Percentiles rank a stretch among this genome's conserved stretches.
phyloP scores from a whole-genome alignment of 2,888 invertebrate species.

The Electrophaes corylata region DNA sequence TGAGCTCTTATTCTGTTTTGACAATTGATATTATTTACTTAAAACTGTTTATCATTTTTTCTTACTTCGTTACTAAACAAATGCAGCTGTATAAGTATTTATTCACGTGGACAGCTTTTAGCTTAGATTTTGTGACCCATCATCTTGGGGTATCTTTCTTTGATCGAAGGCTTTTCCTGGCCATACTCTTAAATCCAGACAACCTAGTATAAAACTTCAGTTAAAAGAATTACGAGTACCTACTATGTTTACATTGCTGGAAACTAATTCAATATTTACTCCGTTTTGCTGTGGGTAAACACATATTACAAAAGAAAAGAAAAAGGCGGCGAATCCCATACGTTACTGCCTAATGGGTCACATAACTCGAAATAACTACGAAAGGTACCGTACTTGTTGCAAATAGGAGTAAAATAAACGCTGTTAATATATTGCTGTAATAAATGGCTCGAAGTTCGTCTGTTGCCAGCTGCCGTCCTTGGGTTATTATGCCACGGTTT shows the following conservation, averaged over 20 bases:
- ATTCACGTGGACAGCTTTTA: too few species aligned
- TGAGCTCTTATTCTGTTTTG: too few species aligned
- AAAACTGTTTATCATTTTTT: too few species aligned
- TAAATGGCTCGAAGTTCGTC: conserved; percentile 52
- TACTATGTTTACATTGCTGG: neutral
- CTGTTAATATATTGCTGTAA: conserved; percentile 44
- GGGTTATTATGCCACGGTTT: neutral
- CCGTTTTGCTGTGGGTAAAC: conserved; percentile 8
- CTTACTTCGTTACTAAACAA: too few species aligned
- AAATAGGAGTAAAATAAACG: conserved; percentile 38
- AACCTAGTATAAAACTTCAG: neutral
- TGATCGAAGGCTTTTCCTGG: too few species aligned
- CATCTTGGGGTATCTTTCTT: too few species aligned
- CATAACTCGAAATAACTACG: conserved; percentile 29
- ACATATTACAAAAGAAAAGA: conserved; percentile 22
- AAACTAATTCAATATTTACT: neutral
- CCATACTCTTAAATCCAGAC: neutral
- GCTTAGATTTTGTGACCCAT: too few species aligned
- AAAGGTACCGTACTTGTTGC: conserved; percentile 41
- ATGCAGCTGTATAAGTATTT: too few species aligned
- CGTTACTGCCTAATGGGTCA: conserved; percentile 30
- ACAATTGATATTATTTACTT: too few species aligned
- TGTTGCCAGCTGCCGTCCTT: conserved; percentile 18
- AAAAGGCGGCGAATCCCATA: conserved; percentile 16
- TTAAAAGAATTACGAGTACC: too few species aligned